Evolutionary conservation across 2,113 vertebrate genomes (phyloP), one percentile per base, ranked within the genome.

Genomic region (Elephantulus edwardii): DNA sequence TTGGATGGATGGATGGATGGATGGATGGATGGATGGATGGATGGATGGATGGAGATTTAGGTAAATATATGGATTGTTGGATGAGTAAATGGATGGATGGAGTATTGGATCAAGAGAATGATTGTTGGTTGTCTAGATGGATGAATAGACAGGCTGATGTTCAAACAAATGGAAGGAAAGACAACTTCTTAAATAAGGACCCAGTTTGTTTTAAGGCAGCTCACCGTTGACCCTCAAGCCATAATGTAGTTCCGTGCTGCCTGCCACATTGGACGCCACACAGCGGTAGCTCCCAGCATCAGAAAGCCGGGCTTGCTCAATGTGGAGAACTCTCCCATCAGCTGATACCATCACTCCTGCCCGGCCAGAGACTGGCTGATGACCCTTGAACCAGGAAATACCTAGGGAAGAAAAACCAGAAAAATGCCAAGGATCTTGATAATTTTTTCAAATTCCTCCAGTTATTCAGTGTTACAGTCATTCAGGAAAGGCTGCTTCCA

Each of bases 171-270:
- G 24, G 24, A 28, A 13, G 40, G 26, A 54, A 72, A 56, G 22
- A 8, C 28, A 40, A 16, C 35, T 9, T 44, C 44, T 13, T 10
- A n/a, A 56, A 40, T 4, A 56, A 42, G 30, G 28, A 35, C 11
- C 44, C 50, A 22, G 24, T 1, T 0, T 17, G 48, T 24, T 8
- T 38, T 3, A 17, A 1, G 0, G 0, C 12, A 42, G 84, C 98
- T 98, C 96, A 98, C 98, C 97, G 0, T 97, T 95, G 91, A 98
- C 97, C 64, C 40, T 92, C 1, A 98, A 95, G 64, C 95, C 93
- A 54, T 95, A 97, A 76, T 76, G 66, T 42, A 96, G 88, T 71
- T 97, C 97, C 0, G 93, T 56, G 82, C 80, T 96, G 0, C 98
- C 98, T 0, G 92, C 98, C 68, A 44, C 82, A 0, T 86, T 98